Conservation (phyloP, 1,140 invertebrate species). For the Musca vetustissima region DNA sequence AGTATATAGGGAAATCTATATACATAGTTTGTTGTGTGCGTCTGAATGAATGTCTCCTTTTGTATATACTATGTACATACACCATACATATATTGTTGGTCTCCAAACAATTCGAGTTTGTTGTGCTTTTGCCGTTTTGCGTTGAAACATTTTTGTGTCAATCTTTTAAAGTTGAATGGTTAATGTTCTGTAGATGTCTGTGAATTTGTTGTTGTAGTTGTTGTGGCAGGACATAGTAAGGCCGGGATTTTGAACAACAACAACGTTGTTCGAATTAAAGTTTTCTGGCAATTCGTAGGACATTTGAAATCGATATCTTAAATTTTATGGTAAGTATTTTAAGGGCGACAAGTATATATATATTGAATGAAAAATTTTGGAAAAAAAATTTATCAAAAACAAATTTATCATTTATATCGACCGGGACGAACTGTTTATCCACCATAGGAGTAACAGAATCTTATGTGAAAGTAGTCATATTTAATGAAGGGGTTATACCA, state of each 20-base stretch:
- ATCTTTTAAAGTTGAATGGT: slow-evolving; percentile 23
- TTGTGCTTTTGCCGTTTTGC: not conserved
- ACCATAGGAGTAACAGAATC: no score
- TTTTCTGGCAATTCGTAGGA: not conserved
- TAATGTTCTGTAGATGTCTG: not conserved
- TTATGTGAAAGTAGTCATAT: no score
- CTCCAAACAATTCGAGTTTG: slow-evolving; percentile 3
- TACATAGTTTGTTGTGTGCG: not conserved
- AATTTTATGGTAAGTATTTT: not conserved
- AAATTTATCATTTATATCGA: no score
- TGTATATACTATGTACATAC: not conserved
- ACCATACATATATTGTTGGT: slow-evolving; percentile 1
- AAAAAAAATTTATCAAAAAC: no score
- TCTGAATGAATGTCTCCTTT: not conserved
- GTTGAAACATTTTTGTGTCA: slow-evolving; percentile 17
- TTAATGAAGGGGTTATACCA: no score
- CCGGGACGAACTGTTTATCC: no score
- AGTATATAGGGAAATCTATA: no score
- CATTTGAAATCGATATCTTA: slow-evolving; percentile 22
- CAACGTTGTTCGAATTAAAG: no score
- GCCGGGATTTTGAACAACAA: no score
- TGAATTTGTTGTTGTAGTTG: not conserved
- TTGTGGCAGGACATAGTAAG: not conserved
- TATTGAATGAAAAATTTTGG: no score
- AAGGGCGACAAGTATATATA: no score